Conservation (phyloP, 2,113 vertebrate species). For the Hiodon alosoides region DNA sequence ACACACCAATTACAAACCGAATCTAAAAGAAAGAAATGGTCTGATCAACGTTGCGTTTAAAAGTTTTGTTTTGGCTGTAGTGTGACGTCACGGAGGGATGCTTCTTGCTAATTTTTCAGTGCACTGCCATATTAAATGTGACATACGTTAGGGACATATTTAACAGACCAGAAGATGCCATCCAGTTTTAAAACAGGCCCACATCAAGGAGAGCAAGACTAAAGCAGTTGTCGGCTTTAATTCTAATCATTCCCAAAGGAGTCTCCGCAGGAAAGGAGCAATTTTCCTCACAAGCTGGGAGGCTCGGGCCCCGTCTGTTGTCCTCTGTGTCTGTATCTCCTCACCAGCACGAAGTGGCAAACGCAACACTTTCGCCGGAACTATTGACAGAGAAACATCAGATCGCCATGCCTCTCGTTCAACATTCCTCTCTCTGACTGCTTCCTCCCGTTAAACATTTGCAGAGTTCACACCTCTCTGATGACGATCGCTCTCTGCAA, state of each 20-base stretch:
- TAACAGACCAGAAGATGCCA: background rate
- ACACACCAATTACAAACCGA: constrained; percentile 21
- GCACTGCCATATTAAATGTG: constrained; percentile 7
- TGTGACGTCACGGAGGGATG: constrained; percentile 14
- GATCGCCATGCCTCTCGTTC: too few relatives aligned
- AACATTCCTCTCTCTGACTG: too few relatives aligned
- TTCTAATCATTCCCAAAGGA: constrained; percentile 33
- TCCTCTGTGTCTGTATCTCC: too few relatives aligned
- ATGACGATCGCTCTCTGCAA: too few relatives aligned
- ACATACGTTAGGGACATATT: background rate
- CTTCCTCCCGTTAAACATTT: too few relatives aligned
- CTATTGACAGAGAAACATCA: too few relatives aligned
- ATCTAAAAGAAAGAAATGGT: background rate
- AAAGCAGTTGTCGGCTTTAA: constrained; percentile 32
- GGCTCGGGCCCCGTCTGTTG: background rate
- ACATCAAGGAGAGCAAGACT: constrained; percentile 21
- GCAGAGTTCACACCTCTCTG: too few relatives aligned
- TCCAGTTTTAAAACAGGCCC: constrained; percentile 18
- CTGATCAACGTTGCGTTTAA: background rate
- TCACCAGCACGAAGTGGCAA: too few relatives aligned
- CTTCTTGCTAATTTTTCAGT: constrained; percentile 15
- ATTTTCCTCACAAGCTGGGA: constrained; percentile 29
- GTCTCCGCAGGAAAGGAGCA: constrained; percentile 26
- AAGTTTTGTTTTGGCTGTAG: constrained; percentile 23
- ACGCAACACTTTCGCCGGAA: too few relatives aligned